A percentile compares a stretch with the other conserved stretches of the same genome.
These are phyloP conservation scores for Ornithoptera alexandrae DNA, from an alignment of 2,888 invertebrate genomes.

Conservation along the genomic window DNA sequence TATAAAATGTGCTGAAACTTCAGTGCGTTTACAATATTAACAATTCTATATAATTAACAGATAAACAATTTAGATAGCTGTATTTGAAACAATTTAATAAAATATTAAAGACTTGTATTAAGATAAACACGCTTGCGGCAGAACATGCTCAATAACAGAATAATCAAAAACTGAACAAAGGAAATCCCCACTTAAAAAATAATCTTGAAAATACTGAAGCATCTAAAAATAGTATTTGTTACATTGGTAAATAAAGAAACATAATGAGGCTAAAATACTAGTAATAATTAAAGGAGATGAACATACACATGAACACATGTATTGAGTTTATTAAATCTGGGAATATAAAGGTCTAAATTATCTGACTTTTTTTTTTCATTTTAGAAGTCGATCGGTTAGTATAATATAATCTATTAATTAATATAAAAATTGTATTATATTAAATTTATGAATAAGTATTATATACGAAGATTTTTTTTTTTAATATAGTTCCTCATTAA, in stretches of 20 bases:
- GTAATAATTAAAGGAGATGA: constrained; percentile 4
- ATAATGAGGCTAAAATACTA: constrained; percentile 2
- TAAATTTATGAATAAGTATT: too few species aligned
- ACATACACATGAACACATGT: not conserved
- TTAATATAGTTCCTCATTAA: too few species aligned
- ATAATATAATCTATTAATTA: too few species aligned
- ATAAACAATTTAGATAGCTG: not conserved
- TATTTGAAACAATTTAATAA: not conserved
- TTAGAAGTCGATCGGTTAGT: too few species aligned
- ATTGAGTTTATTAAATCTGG: not conserved
- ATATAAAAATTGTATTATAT: too few species aligned
- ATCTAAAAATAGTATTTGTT: constrained; percentile 9
- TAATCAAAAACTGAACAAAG: constrained; percentile 12
- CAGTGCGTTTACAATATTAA: constrained; percentile 8
- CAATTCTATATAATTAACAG: constrained; percentile 14
- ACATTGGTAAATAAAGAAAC: constrained; percentile 1
- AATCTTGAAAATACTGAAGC: constrained; percentile 2
- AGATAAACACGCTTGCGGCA: not conserved
- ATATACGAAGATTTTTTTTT: too few species aligned
- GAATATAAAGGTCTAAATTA: too few species aligned
- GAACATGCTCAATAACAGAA: constrained; percentile 19
- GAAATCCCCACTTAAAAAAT: not conserved
- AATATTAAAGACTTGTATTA: too few species aligned
- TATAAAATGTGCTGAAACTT: not conserved
- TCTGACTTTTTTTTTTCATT: too few species aligned